These are phyloP conservation scores for Callorhinus ursinus DNA, from an alignment of 2,113 vertebrate genomes.

Conservation along the genomic window DNA sequence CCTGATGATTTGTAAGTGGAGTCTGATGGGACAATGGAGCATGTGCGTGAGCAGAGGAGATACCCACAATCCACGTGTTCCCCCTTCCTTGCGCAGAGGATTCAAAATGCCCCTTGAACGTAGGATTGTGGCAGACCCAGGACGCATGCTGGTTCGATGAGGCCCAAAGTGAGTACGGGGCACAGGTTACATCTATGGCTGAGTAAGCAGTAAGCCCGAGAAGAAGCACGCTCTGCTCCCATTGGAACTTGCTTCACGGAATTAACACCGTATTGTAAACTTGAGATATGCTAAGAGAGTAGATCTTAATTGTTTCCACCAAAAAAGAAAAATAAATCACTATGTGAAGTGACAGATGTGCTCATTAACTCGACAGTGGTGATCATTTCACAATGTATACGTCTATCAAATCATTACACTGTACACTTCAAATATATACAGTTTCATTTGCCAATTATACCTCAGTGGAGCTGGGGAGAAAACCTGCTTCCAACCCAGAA, in stretches of 20 bases:
- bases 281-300: background rate
- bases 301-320: too few species aligned
- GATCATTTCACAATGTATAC: background rate
- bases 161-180: background rate
- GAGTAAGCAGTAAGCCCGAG: background rate
- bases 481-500: background rate
- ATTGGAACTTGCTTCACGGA: background rate
- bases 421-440: background rate
- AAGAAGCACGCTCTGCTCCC: background rate
- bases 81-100: too few species aligned
- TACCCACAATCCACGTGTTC: background rate
- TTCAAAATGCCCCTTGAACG: background rate
- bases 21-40: background rate
- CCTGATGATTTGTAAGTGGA: background rate
- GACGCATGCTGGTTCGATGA: background rate
- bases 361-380: background rate
- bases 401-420: too few species aligned
- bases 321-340: background rate
- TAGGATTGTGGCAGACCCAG: background rate
- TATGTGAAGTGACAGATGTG: background rate
- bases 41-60: background rate
- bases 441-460: background rate
- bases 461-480: background rate
- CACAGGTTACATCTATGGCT: rapidly evolving
- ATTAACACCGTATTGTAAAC: rapidly evolving